phyloP scores from a whole-genome alignment of 2,888 invertebrate species.

The Eilema caniola region DNA sequence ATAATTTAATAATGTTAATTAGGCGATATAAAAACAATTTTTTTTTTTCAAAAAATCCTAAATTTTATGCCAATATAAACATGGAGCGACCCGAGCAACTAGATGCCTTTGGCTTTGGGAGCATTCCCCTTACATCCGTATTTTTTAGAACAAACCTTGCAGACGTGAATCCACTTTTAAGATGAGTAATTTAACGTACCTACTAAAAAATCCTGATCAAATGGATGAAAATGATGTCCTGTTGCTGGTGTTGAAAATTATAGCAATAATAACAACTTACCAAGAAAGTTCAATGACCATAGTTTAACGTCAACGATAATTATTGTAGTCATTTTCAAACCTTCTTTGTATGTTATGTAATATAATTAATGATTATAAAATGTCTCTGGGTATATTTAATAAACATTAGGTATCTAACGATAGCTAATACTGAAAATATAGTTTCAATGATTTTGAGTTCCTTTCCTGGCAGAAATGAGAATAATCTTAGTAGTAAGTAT shows the following conservation, averaged over 20 bases:
- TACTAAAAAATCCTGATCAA: too few relatives aligned
- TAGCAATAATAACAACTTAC: not conserved
- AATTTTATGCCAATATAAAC: too few relatives aligned
- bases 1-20: too few relatives aligned
- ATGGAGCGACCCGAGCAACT: too few relatives aligned
- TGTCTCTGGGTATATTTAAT: not conserved
- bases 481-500: not conserved
- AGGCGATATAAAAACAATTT: too few relatives aligned
- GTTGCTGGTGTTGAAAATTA: not conserved
- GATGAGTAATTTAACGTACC: too few relatives aligned
- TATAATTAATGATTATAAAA: too few relatives aligned
- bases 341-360: not conserved
- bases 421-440: not conserved
- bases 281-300: not conserved
- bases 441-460: not conserved
- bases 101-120: too few relatives aligned
- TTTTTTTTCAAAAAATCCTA: too few relatives aligned
- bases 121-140: too few relatives aligned
- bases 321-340: not conserved
- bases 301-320: not conserved
- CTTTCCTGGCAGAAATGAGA: not conserved
- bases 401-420: not conserved
- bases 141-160: not conserved
- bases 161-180: too few relatives aligned
- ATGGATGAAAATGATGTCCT: not conserved